Evolutionary conservation across 2,113 vertebrate species (phyloP), one percentile per base, ranked within the genome.

Genomic region (Myotis lucifugus): DNA sequence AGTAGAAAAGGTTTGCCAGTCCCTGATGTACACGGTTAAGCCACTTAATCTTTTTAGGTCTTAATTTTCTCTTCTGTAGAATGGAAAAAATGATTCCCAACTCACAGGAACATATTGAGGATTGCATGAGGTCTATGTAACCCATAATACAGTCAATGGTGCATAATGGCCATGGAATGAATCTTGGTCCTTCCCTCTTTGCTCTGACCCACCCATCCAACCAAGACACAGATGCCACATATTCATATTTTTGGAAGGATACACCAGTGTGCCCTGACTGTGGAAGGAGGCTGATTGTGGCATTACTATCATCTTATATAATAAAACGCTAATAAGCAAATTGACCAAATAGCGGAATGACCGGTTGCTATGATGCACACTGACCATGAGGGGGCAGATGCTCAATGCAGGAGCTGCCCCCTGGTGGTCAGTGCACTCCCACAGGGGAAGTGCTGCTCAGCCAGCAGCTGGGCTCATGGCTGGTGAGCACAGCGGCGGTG

Each of bases 201-300:
- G 18, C 2, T 34, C 9, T 42, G 25, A 40, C 74, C 42, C 6
- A 40, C 1, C 3, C 27, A 40, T 48, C 25, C 15, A n/a, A 15
- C 3, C 12, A 70, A 76, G 67, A 54, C n/a, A 37, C 19, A 77
- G 32, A 40, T 14, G 32, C 1, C 23, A 34, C 15, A 17, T 32
- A 4, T 8, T 29, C 17, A 6, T 18, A n/a, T 46, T 17, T 54
- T 15, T 13, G 18, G 6, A 27, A 59, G 13, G 17, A 34, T 8
- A 23, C 0, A 0, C 5, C 5, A 0, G 12, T 54, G 78, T 85
- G 34, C 46, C 17, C 15, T n/a, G 42, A 21, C n/a, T 6, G 19
- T 4, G 4, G 54, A 40, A 74, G 23, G 32, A 69, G 59, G 48
- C 19, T 6, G 21, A 17, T 15, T 52, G 4, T 1, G 48, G 6